Percentiles rank a stretch among this genome's conserved stretches.
phyloP scores from a whole-genome alignment of 1,140 invertebrate genomes.

The Pseudomyrmex sp. region DNA sequence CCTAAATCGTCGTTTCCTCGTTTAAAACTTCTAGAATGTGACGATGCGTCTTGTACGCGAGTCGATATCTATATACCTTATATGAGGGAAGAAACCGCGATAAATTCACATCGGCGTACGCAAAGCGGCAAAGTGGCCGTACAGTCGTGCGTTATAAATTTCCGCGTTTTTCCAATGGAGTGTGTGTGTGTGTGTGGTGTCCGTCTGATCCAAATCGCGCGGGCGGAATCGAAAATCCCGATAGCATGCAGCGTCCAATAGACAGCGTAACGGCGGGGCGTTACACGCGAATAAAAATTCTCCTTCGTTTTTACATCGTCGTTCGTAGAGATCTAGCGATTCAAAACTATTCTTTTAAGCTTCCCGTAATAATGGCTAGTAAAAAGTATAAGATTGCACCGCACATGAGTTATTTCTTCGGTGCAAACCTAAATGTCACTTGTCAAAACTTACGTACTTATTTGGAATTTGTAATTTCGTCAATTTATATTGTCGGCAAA shows the following conservation, averaged over 20 bases:
- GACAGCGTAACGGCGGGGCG: background rate
- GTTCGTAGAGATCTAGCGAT: background rate
- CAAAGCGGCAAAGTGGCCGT: constrained; percentile 16
- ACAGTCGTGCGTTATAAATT: constrained; percentile 46
- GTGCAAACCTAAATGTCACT: too few species aligned
- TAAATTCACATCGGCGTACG: constrained; percentile 31
- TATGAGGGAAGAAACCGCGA: background rate
- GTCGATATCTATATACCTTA: background rate
- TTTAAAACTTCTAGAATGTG: constrained; percentile 35
- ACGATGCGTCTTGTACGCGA: constrained; percentile 9
- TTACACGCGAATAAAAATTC: constrained; percentile 8
- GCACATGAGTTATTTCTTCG: too few species aligned
- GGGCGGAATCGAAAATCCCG: constrained; percentile 8
- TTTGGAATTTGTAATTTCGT: too few species aligned
- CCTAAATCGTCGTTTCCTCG: constrained; percentile 52
- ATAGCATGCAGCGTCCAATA: background rate
- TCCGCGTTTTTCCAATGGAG: constrained; percentile 22
- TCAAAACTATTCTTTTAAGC: constrained; percentile 1
- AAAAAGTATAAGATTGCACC: too few species aligned
- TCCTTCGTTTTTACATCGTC: too few species aligned
- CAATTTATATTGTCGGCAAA: too few species aligned
- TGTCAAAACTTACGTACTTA: too few species aligned
- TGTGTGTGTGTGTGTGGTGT: background rate
- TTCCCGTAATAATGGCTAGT: too few species aligned
- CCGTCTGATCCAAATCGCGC: background rate